These are phyloP conservation scores for Actinia equina DNA, from an alignment of 64 coral and sea anemone genomes.

Conservation along the genomic window DNA sequence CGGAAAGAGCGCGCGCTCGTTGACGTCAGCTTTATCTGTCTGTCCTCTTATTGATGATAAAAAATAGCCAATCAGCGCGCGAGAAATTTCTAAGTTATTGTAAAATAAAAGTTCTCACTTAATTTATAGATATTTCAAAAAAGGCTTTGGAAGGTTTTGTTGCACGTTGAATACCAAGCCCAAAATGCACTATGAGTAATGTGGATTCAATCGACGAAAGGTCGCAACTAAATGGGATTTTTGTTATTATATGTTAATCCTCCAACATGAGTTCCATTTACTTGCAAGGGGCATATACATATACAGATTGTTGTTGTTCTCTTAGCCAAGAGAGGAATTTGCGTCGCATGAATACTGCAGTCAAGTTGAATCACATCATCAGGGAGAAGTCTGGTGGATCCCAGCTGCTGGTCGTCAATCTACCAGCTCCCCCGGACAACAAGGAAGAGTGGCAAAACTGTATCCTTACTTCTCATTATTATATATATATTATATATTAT, in stretches of 20 bases:
- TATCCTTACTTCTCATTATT: constrained; percentile 48
- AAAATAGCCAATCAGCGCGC: too few species aligned
- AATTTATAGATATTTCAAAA: too few species aligned
- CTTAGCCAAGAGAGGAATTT: constrained; percentile 80
- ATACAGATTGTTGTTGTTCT: neutral
- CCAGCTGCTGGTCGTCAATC: constrained; percentile 83
- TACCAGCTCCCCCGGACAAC: constrained; percentile 74
- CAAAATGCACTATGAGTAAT: too few species aligned
- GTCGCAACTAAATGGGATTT: too few species aligned
- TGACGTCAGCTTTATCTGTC: too few species aligned
- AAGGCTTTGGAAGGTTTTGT: too few species aligned
- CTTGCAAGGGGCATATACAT: neutral
- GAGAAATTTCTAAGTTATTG: too few species aligned
- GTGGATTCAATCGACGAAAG: neutral
- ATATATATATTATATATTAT: too few species aligned
- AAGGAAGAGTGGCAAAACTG: constrained; percentile 74
- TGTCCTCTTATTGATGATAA: too few species aligned
- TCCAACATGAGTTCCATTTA: too few species aligned
- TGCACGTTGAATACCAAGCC: too few species aligned
- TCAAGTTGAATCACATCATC: constrained; percentile 84
- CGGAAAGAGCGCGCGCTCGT: too few species aligned
- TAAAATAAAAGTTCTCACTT: neutral
- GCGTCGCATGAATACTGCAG: constrained; percentile 93
- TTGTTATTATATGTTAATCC: neutral
- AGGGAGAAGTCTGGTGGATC: constrained; percentile 75